Conservation (phyloP, 2,113 vertebrate species). For the Xerus inauris region DNA sequence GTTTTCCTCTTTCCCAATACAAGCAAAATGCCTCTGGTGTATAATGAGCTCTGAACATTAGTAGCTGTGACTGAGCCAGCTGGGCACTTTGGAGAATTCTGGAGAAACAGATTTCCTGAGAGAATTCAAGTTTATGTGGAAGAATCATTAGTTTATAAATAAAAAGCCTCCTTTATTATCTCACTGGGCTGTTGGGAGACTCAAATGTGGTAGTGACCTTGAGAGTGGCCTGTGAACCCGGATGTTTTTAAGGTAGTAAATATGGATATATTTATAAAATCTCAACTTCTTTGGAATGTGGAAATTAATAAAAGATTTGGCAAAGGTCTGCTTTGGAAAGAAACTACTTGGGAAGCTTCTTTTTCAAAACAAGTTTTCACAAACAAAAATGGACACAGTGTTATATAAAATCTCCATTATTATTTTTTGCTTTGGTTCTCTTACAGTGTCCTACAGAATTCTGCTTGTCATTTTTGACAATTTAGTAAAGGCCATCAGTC, state of each 20-base stretch:
- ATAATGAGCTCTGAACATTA: background rate
- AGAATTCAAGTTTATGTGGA: background rate
- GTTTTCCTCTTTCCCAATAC: background rate
- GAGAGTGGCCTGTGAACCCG: background rate
- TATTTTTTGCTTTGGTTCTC: background rate
- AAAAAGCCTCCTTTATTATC: background rate
- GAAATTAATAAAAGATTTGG: conserved; percentile 41
- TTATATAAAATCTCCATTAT: background rate
- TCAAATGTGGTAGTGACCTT: background rate
- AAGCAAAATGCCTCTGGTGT: background rate
- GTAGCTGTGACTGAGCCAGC: background rate
- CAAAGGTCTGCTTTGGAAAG: background rate
- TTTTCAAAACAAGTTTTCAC: background rate
- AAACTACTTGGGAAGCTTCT: background rate
- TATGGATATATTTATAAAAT: conserved; percentile 26
- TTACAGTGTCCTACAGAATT: background rate
- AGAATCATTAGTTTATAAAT: background rate
- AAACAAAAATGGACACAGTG: background rate
- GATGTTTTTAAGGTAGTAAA: background rate
- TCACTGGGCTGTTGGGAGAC: background rate
- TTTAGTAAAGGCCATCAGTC: background rate
- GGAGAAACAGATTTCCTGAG: conserved; percentile 8
- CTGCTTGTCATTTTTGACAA: background rate
- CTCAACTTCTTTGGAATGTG: background rate
- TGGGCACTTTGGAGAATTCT: background rate